Evolutionary conservation across 1,140 invertebrate species (phyloP).

Genomic region (Parasteatoda tepidariorum): DNA sequence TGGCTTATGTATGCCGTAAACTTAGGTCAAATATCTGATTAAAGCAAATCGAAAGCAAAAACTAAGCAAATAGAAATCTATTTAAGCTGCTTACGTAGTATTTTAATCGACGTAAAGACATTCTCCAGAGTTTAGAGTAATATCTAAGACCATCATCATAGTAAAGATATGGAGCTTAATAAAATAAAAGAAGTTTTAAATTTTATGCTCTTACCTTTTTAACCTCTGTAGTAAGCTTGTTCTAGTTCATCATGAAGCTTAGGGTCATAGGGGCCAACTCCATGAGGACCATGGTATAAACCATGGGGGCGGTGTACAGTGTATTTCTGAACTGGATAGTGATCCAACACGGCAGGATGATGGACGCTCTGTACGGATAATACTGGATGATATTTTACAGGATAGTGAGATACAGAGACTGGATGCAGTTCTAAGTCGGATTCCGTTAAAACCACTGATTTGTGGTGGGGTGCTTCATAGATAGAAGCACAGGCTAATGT

Average conservation of each 20-base stretch:
- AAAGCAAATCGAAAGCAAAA: no score
- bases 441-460: background rate
- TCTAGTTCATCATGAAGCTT: constrained; percentile 35
- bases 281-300: constrained; percentile 40
- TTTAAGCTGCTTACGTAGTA: no score
- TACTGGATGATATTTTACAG: background rate
- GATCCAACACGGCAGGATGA: constrained; percentile 6
- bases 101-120: no score
- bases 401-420: background rate
- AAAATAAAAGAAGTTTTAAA: no score
- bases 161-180: no score
- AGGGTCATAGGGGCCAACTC: constrained; percentile 36
- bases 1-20: no score
- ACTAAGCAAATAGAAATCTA: no score
- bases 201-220: background rate
- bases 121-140: no score
- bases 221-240: constrained; percentile 51
- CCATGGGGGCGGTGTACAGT: constrained; percentile 27
- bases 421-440: background rate
- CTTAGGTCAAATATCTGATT: no score
- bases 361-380: background rate
- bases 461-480: background rate
- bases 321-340: constrained; percentile 37
- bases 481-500: constrained; percentile 15
- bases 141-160: no score